A percentile compares a stretch with the other conserved stretches of the same genome.
phyloP scores from a whole-genome alignment of 2,888 invertebrate genomes.

The Melanchra persicariae region DNA sequence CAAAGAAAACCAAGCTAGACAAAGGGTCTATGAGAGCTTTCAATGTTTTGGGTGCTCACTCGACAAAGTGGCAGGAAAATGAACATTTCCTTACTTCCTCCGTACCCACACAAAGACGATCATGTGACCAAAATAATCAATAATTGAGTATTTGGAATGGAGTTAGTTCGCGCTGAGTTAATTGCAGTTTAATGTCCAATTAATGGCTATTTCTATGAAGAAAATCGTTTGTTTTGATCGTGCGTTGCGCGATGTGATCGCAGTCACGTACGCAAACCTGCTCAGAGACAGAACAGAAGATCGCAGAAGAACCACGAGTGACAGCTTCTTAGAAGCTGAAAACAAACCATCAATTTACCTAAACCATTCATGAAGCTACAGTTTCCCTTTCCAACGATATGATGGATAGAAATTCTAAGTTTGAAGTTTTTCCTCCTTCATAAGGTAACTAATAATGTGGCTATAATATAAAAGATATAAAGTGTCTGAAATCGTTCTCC shows the following conservation, averaged over 20 bases:
- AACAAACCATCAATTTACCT: too few relatives aligned
- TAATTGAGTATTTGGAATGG: constrained; percentile 39
- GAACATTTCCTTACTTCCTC: background rate
- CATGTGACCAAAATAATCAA: constrained; percentile 43
- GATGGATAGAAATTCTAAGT: too few relatives aligned
- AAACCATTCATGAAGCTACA: too few relatives aligned
- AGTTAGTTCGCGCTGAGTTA: constrained; percentile 39
- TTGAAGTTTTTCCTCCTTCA: too few relatives aligned
- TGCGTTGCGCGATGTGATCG: constrained; percentile 64
- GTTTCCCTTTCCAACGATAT: too few relatives aligned
- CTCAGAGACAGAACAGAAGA: background rate
- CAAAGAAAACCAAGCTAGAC: background rate
- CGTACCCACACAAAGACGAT: constrained; percentile 3
- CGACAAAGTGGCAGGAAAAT: background rate
- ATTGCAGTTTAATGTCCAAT: constrained; percentile 71
- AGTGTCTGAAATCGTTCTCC: too few relatives aligned
- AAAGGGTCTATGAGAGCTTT: background rate
- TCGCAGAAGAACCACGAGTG: constrained; percentile 46
- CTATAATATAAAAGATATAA: too few relatives aligned
- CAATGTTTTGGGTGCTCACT: background rate
- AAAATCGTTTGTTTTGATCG: constrained; percentile 83
- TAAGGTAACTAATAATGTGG: too few relatives aligned
- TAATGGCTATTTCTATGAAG: constrained; percentile 74
- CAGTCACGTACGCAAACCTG: constrained; percentile 76
- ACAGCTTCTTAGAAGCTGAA: background rate